phyloP scores from a whole-genome alignment of 2,797 vertebrate species.

The Buphagus erythrorhynchus region DNA sequence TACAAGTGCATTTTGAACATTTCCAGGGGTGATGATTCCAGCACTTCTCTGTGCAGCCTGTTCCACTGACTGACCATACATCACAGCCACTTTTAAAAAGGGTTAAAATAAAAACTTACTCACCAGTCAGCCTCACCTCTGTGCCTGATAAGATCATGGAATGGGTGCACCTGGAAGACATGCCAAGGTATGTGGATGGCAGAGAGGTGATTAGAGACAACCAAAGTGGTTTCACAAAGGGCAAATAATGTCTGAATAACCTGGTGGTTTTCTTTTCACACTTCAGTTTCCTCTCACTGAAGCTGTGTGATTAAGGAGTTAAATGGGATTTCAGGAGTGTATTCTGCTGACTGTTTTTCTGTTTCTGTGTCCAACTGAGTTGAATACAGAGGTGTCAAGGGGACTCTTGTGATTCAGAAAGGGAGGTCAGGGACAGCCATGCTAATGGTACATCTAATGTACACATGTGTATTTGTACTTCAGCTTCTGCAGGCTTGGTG shows the following conservation, averaged over 20 bases:
- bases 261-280: neutral
- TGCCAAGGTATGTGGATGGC: neutral
- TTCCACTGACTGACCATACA: neutral
- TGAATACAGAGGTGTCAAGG: neutral
- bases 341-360: neutral
- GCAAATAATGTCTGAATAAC: neutral
- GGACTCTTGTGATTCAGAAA: neutral
- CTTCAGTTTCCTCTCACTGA: neutral
- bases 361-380: neutral
- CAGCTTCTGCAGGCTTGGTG: neutral
- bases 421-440: neutral
- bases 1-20: accelerated
- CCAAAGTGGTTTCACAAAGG: neutral
- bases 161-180: neutral
- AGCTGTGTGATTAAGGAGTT: neutral
- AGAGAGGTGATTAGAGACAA: neutral
- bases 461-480: neutral
- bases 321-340: neutral
- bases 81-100: neutral
- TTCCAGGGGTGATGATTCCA: neutral
- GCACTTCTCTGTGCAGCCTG: neutral
- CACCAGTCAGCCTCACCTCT: neutral
- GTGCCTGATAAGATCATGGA: neutral
- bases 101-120: neutral
- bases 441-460: neutral